Base-by-base conservation (phyloP, 2,113 vertebrate genomes). In the Peromyscus polionotus region DNA sequence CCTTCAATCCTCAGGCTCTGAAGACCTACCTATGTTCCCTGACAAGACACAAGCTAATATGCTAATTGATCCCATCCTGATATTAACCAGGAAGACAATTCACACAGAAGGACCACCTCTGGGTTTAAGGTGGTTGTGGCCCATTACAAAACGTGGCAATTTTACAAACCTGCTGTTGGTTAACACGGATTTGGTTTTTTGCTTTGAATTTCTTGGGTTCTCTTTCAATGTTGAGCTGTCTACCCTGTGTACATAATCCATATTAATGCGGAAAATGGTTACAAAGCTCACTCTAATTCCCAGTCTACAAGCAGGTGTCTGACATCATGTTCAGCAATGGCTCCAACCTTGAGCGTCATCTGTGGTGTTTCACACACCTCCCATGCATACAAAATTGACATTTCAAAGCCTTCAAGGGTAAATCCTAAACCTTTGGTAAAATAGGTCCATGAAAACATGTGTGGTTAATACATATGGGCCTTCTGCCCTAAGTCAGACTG, bases 391-490 rank as follows among this genome's bases (percentile, higher is more conserved):
- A 42, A 86, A 90, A 17, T 33, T 73, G 31, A 9, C 9, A 20
- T 24, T 36, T 68, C 33, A 14, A 4, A 3, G 67, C n/a, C 54
- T 39, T 77, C 51, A 0, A 36, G 48, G 3, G 1, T 2, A 59
- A 77, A 33, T 1, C 26, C 22, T n/a, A 48, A 33, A 2, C 91
- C 87, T 59, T 17, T 7, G 39, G 33, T 80, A 54, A 91, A 88
- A 81, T 51, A 54, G 80, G 22, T 68, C 28, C 19, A 42, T 63
- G 42, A 70, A 61, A 61, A 7, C 4, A 83, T 51, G 17, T 6
- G 16, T 0, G 39, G 24, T 7, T 57, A 26, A 31, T n/a, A 77
- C 3, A 1, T 1, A n/a, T 11, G 0, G 12, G 45, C 42, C 54
- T 57, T 73, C 45, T 51, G 36, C 7, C 48, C 0, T 42, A 76